Conservation (phyloP, 2,888 invertebrate species). For the Microplitis manilae region DNA sequence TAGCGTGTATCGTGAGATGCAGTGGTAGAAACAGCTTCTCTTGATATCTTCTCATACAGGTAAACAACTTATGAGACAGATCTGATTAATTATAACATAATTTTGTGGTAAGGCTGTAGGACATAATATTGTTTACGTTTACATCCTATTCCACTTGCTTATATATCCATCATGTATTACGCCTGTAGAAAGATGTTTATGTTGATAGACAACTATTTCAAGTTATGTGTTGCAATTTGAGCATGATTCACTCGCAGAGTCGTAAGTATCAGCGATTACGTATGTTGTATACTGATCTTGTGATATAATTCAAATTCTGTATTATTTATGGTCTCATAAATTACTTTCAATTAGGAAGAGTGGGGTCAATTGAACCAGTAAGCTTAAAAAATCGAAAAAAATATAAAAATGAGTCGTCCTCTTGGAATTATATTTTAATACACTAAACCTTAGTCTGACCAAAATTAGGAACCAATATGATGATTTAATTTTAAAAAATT, state of each 20-base stretch:
- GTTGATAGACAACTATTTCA: not conserved
- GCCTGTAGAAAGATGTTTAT: conserved; percentile 3
- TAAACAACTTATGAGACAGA: conserved; percentile 50
- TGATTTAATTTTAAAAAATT: too few relatives aligned
- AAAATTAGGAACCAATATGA: too few relatives aligned
- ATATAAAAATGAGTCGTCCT: too few relatives aligned
- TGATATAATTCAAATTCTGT: too few relatives aligned
- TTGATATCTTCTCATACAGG: conserved; percentile 40
- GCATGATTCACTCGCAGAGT: not conserved
- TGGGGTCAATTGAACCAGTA: too few relatives aligned
- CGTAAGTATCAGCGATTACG: too few relatives aligned
- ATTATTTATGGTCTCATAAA: too few relatives aligned
- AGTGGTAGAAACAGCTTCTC: conserved; percentile 18
- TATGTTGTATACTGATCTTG: too few relatives aligned
- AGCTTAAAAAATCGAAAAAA: too few relatives aligned
- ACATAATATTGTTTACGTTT: conserved; percentile 17
- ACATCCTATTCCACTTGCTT: conserved; percentile 11
- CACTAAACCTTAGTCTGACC: too few relatives aligned
- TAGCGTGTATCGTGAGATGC: conserved; percentile 55
- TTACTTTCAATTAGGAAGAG: too few relatives aligned
- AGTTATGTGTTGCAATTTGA: not conserved
- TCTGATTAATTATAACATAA: conserved; percentile 53
- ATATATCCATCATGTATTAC: conserved; percentile 1
- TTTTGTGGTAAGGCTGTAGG: conserved; percentile 48
- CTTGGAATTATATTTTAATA: too few relatives aligned